phyloP scores from a whole-genome alignment of 1,140 invertebrate genomes.

The Pseudomyrmex gracilis region DNA sequence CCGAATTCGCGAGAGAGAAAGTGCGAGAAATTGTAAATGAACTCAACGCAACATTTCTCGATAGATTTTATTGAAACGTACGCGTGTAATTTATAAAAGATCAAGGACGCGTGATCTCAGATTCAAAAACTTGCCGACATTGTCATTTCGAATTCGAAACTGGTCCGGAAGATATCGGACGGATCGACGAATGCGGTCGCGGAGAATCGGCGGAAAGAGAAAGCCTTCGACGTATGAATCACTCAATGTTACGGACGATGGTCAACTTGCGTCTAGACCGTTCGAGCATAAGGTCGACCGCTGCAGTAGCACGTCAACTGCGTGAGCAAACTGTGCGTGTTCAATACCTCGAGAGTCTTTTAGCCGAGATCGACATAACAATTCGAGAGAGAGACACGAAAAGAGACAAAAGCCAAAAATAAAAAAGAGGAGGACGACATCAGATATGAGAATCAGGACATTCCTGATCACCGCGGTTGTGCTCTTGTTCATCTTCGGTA shows the following conservation, averaged over 20 bases:
- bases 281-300: conserved; percentile 36
- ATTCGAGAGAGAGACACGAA: not conserved
- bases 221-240: conserved; percentile 65
- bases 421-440: not conserved
- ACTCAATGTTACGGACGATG: conserved; percentile 50
- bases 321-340: conserved; percentile 48
- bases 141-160: not conserved
- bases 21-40: conserved; percentile 21
- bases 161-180: too few relatives aligned
- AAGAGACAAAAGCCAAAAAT: too few relatives aligned
- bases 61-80: not conserved
- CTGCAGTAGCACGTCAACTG: conserved; percentile 53
- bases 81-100: not conserved
- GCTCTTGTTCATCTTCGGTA: conserved; percentile 75
- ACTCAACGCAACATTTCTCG: not conserved
- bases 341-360: not conserved
- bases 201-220: conserved; percentile 72
- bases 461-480: conserved; percentile 71
- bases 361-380: not conserved
- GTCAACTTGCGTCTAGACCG: conserved; percentile 35
- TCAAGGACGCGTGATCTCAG: not conserved
- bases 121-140: not conserved
- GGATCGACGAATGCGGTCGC: not conserved
- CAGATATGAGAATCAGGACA: conserved; percentile 74
- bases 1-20: conserved; percentile 18